Conservation (phyloP, 2,113 vertebrate genomes). For the Diglossa brunneiventris region DNA sequence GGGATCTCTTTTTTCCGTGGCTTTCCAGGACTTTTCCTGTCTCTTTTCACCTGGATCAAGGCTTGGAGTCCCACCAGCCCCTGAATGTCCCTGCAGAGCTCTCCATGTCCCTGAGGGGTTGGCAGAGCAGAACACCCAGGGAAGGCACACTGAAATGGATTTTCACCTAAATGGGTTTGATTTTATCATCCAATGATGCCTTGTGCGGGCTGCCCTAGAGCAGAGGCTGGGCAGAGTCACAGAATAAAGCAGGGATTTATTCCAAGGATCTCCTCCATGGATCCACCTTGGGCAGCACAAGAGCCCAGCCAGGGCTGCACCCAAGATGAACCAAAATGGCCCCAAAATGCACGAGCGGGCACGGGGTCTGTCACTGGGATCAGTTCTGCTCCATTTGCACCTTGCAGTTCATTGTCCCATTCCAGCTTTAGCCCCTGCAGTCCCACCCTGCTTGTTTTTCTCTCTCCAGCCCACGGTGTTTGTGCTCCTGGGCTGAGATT, state of each 20-base stretch:
- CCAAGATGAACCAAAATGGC: not conserved
- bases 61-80: not conserved
- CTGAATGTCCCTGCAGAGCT: not conserved
- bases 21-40: not conserved
- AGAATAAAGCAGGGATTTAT: not conserved
- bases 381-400: not conserved
- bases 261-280: not conserved
- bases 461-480: not conserved
- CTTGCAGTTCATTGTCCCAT: not conserved
- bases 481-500: not conserved
- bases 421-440: not conserved
- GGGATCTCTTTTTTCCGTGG: accelerated
- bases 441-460: not conserved
- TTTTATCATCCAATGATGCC: not conserved
- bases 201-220: accelerated
- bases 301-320: not conserved
- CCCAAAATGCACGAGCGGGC: not conserved
- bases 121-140: not conserved
- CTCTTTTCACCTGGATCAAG: not conserved
- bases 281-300: not conserved
- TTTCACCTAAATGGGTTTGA: not conserved
- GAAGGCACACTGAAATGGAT: not conserved
- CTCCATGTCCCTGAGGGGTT: not conserved
- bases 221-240: not conserved
- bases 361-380: not conserved